phyloP scores from a whole-genome alignment of 2,113 vertebrate genomes.

The Sorex fumeus region DNA sequence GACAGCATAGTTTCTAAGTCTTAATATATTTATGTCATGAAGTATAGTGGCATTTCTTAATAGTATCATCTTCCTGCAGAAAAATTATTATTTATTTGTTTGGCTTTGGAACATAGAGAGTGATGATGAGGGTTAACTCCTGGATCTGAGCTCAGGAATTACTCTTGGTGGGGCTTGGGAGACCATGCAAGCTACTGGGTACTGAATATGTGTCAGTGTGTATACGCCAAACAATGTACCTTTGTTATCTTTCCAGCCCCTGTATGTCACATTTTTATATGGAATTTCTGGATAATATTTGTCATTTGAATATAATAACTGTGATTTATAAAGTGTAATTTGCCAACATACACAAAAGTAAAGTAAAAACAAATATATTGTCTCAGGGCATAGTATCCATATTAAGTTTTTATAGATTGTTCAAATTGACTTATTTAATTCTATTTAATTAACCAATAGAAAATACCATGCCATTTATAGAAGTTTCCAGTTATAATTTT shows the following conservation, averaged over 20 bases:
- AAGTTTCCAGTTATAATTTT: background rate
- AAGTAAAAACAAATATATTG: background rate
- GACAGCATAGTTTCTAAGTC: background rate
- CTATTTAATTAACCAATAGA: background rate
- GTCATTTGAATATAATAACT: background rate
- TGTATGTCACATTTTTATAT: background rate
- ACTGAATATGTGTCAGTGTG: too few species aligned
- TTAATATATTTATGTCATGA: background rate
- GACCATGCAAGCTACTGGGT: too few species aligned
- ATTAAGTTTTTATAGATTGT: background rate
- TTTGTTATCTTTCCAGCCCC: background rate
- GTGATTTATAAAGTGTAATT: too few species aligned
- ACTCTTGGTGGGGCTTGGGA: too few species aligned
- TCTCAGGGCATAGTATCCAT: background rate
- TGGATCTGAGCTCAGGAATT: too few species aligned
- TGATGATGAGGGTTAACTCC: too few species aligned
- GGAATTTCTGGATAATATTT: background rate
- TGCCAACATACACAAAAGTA: background rate
- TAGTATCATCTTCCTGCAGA: background rate
- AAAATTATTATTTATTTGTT: too few species aligned
- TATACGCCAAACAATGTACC: too few species aligned
- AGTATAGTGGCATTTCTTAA: background rate
- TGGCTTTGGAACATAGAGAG: too few species aligned
- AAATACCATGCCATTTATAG: background rate
- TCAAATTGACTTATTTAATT: conserved; percentile 11